Evolutionary conservation across 2,797 vertebrate species (phyloP).

Genomic region (Phalloptychus januarius): DNA sequence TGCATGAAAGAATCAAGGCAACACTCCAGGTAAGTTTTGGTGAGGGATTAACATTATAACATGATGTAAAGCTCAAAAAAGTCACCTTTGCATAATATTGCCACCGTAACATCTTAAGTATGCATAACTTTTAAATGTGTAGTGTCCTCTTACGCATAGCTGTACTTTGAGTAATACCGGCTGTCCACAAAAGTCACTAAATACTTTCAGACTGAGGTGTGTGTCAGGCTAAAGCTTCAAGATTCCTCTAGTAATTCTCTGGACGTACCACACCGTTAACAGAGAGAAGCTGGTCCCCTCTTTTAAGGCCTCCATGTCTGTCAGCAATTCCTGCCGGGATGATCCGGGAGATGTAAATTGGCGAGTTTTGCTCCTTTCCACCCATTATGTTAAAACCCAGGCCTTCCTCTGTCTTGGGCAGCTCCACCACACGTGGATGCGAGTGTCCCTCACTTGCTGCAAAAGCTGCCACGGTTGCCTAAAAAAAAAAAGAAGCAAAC

Average conservation of each 20-base stretch:
- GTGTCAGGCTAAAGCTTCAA: constrained; percentile 1
- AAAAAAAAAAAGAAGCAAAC: constrained; percentile 23
- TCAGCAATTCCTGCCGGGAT: constrained; percentile 97
- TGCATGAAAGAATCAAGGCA: too few relatives aligned
- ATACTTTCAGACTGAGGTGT: neutral
- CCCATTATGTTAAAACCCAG: constrained; percentile 99
- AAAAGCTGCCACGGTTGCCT: constrained; percentile 98
- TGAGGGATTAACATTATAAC: too few relatives aligned
- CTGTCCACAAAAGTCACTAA: neutral
- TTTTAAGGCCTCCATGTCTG: constrained; percentile 94
- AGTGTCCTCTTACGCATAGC: neutral
- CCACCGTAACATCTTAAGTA: neutral
- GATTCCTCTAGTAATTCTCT: neutral
- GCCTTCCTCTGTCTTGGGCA: constrained; percentile 98
- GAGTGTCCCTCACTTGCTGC: constrained; percentile 98
- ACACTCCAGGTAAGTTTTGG: too few relatives aligned
- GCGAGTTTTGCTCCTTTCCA: constrained; percentile 98
- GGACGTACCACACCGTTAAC: constrained; percentile 95
- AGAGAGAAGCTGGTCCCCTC: constrained; percentile 97
- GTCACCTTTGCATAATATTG: too few relatives aligned
- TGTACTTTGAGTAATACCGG: neutral
- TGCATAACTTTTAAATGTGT: neutral
- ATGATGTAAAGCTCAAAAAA: too few relatives aligned
- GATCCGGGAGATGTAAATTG: constrained; percentile 98
- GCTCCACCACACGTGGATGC: constrained; percentile 95